Base-by-base conservation (phyloP, 1,140 invertebrate genomes). In the Aphaenogaster rudis region DNA sequence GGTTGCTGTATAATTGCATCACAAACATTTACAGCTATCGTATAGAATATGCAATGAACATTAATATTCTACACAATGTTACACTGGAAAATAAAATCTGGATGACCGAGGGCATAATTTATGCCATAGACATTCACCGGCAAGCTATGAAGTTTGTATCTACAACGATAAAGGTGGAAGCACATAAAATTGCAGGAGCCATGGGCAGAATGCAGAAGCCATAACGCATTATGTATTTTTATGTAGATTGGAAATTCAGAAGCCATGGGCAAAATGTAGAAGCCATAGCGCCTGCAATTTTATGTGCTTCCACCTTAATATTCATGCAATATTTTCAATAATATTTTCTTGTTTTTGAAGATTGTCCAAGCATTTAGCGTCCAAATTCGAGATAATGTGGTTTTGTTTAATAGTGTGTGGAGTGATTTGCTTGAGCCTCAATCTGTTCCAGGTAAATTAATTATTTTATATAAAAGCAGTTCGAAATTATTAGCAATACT, bases 141-240 rank as follows among this genome's bases (percentile, higher is more conserved):
- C 39, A 77, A 77, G 74, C 74, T 45, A 42, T 59, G 6, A 61
- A 61, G 74, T 77, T 77, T 4, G 74, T 77, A 42, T 77, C 39
- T 28, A 17, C 3, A 2, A 28, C 5, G 2, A 76, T 15, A 39
- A 54, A 28, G 28, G 28, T 28, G 28, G 28, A 1, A 28, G 28
- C 28, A 28, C 28, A 28, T 28, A 28, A 28, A 28, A 28, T 28
- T 28, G 28, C 28, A 1, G 28, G 28, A 28, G 28, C 28, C 28
- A 28, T 28, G 28, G 28, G 28, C 28, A 28, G 28, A 28, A 28
- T 28, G 28, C 28, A 21, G 21, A 21, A 33, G 28, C 28, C 28
- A 28, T 28, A 28, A 28, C 28, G 28, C 28, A 28, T 28, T 28
- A 28, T 28, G 0, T 28, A 28, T 28, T 28, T 28, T 28, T 28